Percentiles rank a stretch among this genome's conserved stretches.
These are phyloP conservation scores for Dasyurus viverrinus DNA, from an alignment of 2,113 vertebrate species.

Conservation along the genomic window DNA sequence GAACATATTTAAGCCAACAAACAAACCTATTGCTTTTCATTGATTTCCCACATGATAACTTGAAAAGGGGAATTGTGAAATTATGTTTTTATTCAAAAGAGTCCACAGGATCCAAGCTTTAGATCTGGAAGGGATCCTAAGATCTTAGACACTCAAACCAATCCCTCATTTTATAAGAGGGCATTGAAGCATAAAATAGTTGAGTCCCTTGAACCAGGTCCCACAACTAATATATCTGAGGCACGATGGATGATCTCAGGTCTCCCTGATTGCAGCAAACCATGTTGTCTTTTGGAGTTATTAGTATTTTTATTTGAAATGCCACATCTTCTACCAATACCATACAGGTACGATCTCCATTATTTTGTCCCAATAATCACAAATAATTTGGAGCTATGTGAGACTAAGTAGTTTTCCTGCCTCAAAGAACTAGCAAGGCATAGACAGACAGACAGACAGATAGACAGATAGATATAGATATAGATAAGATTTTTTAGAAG, in stretches of 20 bases:
- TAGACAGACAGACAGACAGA: neutral
- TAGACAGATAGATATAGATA: neutral
- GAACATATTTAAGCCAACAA: conserved; percentile 27
- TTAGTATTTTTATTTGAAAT: conserved; percentile 34
- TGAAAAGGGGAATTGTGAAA: neutral
- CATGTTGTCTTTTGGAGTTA: neutral
- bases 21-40: conserved; percentile 17
- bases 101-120: neutral
- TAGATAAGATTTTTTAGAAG: conserved; percentile 34
- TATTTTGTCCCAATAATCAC: conserved; percentile 21
- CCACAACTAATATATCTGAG: neutral
- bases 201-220: neutral
- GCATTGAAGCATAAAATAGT: neutral
- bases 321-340: neutral
- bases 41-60: neutral
- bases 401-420: conserved; percentile 20
- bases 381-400: conserved; percentile 30
- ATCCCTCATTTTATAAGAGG: neutral
- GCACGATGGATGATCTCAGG: neutral
- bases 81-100: neutral
- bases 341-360: conserved; percentile 2
- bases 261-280: neutral
- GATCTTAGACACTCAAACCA: neutral
- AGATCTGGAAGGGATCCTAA: neutral
- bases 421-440: conserved; percentile 38